Conservation (phyloP, 2,113 vertebrate species). For the Meleagris gallopavo region DNA sequence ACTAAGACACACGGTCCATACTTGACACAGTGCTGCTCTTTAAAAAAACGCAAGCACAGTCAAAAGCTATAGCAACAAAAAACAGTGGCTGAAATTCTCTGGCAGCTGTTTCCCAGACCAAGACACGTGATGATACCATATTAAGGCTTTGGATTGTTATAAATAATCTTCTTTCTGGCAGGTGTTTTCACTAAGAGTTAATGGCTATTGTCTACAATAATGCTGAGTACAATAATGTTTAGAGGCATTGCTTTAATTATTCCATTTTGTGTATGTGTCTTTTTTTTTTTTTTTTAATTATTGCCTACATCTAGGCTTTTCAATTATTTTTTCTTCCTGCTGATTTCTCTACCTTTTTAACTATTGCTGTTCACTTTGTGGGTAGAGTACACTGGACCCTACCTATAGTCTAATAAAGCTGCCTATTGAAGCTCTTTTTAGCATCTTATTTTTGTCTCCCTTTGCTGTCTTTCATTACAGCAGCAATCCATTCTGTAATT, state of each 20-base stretch:
- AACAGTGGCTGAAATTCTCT: not conserved
- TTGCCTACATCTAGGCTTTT: not conserved
- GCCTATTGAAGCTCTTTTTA: not conserved
- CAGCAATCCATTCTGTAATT: not conserved
- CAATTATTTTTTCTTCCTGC: not conserved
- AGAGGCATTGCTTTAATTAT: not conserved
- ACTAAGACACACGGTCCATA: not conserved
- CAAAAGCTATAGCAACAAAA: not conserved
- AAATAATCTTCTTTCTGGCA: not conserved
- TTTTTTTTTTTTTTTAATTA: not conserved
- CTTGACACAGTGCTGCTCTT: not conserved
- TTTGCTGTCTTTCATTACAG: not conserved
- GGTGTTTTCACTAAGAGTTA: not conserved
- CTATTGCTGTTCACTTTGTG: not conserved
- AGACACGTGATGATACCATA: not conserved
- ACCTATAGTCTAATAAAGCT: not conserved
- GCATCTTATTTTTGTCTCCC: not conserved
- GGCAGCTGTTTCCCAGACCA: not conserved
- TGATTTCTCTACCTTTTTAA: not conserved
- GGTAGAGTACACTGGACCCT: not conserved
- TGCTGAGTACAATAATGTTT: not conserved
- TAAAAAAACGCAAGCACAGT: not conserved
- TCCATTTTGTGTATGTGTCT: not conserved
- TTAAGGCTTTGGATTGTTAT: not conserved
- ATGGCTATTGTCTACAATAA: not conserved